Base-by-base conservation (phyloP, 2,888 invertebrate genomes). In the Melinopterus prodromus region DNA sequence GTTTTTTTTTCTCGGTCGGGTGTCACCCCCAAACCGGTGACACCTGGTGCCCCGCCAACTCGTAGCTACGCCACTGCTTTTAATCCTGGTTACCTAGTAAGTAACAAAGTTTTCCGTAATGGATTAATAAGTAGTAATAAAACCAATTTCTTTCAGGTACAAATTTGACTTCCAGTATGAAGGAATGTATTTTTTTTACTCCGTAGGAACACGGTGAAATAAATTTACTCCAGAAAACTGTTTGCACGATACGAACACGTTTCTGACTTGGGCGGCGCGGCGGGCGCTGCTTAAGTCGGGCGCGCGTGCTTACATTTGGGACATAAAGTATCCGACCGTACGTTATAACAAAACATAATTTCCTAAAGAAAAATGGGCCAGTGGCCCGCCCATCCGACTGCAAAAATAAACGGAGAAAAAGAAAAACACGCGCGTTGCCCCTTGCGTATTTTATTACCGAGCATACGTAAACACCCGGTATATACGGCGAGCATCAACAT, bases 301-400 rank as follows among this genome's bases (percentile, higher is more conserved):
- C 53, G 53, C 12, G 53, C 53, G 53, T 53, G 53, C 53, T 53
- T 53, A 53, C 2, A 53, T 53, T 53, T 3, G 53, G 53, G 12
- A 53, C 53, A 53, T 53, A 53, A 53, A 53, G 53, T 53, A 53
- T 7, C 53, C 53, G 12, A 53, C 53, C 53, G 53, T 53, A 53
- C 53, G 53, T 53, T 53, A 53, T 53, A 53, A 53, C 53, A 53
- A 53, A 53, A 53, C 53, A 53, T 53, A 53, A 53, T 53, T 53
- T 53, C 53, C 53, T 53, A 53, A 53, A 53, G 53, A 53, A 53
- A 53, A 53, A 53, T 53, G 53, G 53, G 53, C 12, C 53, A 53
- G 53, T 9, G 7, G 53, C 53, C 53, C 53, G 53, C 53, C 53
- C 53, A 53, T 2, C 53, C 7, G 53, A 53, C 53, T 53, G 53